Conservation (phyloP, 2,888 invertebrate species). For the Metacarcinus magister region DNA sequence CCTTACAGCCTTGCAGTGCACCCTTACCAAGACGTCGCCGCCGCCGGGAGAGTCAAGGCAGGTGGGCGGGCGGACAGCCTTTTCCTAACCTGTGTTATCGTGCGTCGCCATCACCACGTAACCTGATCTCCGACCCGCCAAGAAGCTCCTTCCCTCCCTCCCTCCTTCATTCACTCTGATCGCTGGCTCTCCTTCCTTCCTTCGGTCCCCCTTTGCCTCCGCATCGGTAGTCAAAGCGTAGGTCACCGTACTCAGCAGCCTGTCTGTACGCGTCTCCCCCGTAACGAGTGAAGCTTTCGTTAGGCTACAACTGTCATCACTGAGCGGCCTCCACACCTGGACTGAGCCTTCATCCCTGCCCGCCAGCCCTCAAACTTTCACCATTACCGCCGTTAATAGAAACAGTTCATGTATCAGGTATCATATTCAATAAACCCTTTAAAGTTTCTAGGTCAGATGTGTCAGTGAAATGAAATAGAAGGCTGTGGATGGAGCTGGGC, state of each 20-base stretch:
- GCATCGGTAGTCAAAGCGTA: background rate
- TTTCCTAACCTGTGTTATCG: constrained; percentile 34
- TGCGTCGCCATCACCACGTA: constrained; percentile 31
- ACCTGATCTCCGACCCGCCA: background rate
- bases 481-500: background rate
- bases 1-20: background rate
- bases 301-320: background rate
- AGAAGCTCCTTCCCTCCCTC: background rate
- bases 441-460: background rate
- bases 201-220: background rate
- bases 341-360: background rate
- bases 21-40: background rate
- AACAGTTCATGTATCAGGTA: background rate
- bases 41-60: background rate
- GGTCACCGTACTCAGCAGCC: background rate
- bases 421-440: background rate
- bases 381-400: background rate
- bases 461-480: background rate
- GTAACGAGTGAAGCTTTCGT: background rate
- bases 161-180: constrained; percentile 8
- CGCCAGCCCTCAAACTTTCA: background rate
- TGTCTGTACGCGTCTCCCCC: background rate
- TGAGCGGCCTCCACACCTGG: background rate
- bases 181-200: background rate
- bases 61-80: constrained; percentile 34